A percentile compares a stretch with the other conserved stretches of the same genome.
These are phyloP conservation scores for Zaprionus camerounensis DNA, from an alignment of 1,140 invertebrate genomes.

Conservation along the genomic window DNA sequence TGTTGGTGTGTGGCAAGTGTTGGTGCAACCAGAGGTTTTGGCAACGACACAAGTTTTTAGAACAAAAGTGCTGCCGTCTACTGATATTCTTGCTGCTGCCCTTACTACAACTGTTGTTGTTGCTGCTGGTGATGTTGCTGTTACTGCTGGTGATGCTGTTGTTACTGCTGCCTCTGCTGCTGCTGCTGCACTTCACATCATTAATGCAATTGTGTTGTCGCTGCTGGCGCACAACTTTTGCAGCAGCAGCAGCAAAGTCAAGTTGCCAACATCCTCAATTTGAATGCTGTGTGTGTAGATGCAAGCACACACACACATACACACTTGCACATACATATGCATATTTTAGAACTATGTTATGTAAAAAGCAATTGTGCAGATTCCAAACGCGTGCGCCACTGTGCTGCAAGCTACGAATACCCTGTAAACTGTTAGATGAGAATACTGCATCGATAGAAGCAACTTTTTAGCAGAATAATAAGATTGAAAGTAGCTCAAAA, in stretches of 20 bases:
- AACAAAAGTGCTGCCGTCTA: conserved; percentile 50
- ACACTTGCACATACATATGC: conserved; percentile 14
- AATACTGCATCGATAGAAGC: background rate
- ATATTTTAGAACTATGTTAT: conserved; percentile 12
- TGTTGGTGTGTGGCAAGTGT: background rate
- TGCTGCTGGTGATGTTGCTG: background rate
- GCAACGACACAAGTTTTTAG: conserved; percentile 12
- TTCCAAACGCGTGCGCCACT: background rate
- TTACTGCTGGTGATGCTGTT: background rate
- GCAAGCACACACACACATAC: background rate
- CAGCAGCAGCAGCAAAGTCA: conserved; percentile 35
- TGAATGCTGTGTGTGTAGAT: conserved; percentile 23
- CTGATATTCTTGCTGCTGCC: background rate
- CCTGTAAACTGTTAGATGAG: background rate
- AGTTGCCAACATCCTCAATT: conserved; percentile 40
- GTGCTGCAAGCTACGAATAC: background rate
- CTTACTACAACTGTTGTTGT: background rate
- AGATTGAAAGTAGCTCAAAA: too few species aligned
- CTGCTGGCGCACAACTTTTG: conserved; percentile 31
- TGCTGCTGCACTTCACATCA: conserved; percentile 54
- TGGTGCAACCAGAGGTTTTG: conserved; percentile 26
- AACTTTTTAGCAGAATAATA: too few species aligned
- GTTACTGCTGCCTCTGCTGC: background rate
- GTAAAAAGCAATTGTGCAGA: conserved; percentile 9
- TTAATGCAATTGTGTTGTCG: conserved; percentile 67